Evolutionary conservation across 1,140 invertebrate species (phyloP).

Genomic region (Spodoptera litura): DNA sequence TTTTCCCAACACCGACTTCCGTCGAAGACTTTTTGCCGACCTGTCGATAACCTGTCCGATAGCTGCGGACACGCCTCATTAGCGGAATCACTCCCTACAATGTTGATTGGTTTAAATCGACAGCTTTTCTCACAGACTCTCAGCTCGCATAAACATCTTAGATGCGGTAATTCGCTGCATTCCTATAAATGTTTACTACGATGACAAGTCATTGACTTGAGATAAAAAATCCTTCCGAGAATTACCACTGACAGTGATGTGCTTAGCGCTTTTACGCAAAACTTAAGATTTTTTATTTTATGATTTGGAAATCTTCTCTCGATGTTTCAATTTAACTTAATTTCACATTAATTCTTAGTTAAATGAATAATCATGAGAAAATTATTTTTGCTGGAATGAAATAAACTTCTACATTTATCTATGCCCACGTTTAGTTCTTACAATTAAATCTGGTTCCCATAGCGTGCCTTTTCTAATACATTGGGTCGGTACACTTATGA

Average conservation of each 20-base stretch:
- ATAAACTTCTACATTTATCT: not conserved
- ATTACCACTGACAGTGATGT: not conserved
- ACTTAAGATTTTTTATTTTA: slow-evolving; percentile 28
- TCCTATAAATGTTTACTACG: slow-evolving; percentile 61
- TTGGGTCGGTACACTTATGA: slow-evolving; percentile 25
- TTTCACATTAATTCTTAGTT: not conserved
- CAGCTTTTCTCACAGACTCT: slow-evolving; percentile 57
- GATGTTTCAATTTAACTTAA: too few relatives aligned
- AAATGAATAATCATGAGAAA: not conserved
- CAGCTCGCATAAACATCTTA: slow-evolving; percentile 48
- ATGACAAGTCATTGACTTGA: slow-evolving; percentile 66
- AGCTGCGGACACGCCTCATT: slow-evolving; percentile 80
- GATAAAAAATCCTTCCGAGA: slow-evolving; percentile 53
- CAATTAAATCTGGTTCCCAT: slow-evolving; percentile 5
- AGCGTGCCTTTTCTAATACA: slow-evolving; percentile 32
- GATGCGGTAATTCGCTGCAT: slow-evolving; percentile 70
- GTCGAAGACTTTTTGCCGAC: slow-evolving; percentile 76
- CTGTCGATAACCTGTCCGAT: slow-evolving; percentile 80
- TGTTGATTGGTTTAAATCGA: slow-evolving; percentile 71
- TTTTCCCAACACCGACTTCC: slow-evolving; percentile 80
- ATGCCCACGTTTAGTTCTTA: not conserved
- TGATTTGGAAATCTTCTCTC: slow-evolving; percentile 5
- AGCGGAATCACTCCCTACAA: slow-evolving; percentile 69
- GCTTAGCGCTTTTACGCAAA: not conserved
- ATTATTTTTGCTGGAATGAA: not conserved